Conservation (phyloP, 2,888 invertebrate genomes). For the Ichneumoninae sp. region DNA sequence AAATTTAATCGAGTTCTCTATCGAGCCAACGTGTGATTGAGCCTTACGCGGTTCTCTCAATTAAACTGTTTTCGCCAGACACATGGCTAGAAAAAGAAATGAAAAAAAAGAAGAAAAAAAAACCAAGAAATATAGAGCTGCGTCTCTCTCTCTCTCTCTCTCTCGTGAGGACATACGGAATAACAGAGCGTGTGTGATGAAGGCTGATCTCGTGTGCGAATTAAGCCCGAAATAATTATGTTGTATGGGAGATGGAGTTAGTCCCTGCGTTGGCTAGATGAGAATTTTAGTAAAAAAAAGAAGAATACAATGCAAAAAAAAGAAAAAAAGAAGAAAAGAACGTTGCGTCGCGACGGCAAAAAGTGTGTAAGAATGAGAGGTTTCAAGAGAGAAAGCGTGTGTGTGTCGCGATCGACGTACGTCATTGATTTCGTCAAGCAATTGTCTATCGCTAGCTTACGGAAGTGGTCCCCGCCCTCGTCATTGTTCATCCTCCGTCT, state of each 20-base stretch:
- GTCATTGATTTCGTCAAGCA: slow-evolving; percentile 68
- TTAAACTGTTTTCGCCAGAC: slow-evolving; percentile 16
- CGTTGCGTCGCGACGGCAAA: slow-evolving; percentile 55
- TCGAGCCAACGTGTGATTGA: slow-evolving; percentile 66
- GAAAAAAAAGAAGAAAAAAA: slow-evolving; percentile 18
- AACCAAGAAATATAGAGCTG: slow-evolving; percentile 44
- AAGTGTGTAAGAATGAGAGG: slow-evolving; percentile 56
- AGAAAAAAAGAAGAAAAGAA: slow-evolving; percentile 20
- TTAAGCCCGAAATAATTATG: slow-evolving; percentile 59
- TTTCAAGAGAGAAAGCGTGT: slow-evolving; percentile 50
- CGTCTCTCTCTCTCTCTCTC: slow-evolving; percentile 57
- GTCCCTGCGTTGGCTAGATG: slow-evolving; percentile 64
- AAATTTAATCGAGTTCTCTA: slow-evolving; percentile 50
- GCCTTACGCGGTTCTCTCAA: slow-evolving; percentile 63
- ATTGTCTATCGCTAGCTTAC: slow-evolving; percentile 68
- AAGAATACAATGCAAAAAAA: slow-evolving; percentile 32
- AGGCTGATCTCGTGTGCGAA: slow-evolving; percentile 59
- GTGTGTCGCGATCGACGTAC: slow-evolving; percentile 68
- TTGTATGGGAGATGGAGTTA: slow-evolving; percentile 52
- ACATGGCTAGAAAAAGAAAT: slow-evolving; percentile 26
- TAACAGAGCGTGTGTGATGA: slow-evolving; percentile 51
- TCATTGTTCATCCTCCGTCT: slow-evolving; percentile 78
- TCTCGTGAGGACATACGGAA: slow-evolving; percentile 47
- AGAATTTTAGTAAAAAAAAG: slow-evolving; percentile 55
- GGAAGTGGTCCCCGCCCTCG: slow-evolving; percentile 79